Base-by-base conservation (phyloP, 2,113 vertebrate species). In the Ailuropoda melanoleuca region DNA sequence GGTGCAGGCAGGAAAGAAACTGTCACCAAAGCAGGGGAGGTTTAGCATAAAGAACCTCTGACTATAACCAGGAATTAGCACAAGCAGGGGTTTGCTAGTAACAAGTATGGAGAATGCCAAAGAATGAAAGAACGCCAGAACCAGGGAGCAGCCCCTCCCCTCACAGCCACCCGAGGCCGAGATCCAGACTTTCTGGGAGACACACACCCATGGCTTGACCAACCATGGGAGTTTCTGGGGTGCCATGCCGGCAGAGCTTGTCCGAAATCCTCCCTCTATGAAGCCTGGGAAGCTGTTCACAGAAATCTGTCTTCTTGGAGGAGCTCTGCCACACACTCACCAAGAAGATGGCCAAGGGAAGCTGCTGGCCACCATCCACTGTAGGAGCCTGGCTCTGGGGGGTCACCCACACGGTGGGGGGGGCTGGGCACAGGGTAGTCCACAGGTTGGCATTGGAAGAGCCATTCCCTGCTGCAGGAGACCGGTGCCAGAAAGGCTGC, bases 171-270 rank as follows among this genome's bases (percentile, higher is more conserved):
- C 70, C 6, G 0, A n/a, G 34, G 31, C 55, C 0, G 23, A 24
- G 31, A 3, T 4, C 31, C 29, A 9, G 18, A 8, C 3, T 3
- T 4, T 13, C 9, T 8, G 1, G 4, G 55, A 12, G 88, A 90
- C 0, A 0, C 56, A 15, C 8, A 1, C 23, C 48, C 17, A 13
- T 4, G 21, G 19, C 34, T 37, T 10, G 23, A 74, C 62, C 55
- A 15, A 4, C 8, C 8, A 0, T 18, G 1, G 46, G 21, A 18
- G 19, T n/a, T 23, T 21, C 50, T 0, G 4, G 8, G 50, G 6
- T 4, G 21, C 10, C 39, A 1, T 10, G 1, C 21, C 23, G 53
- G 72, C 2, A 14, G 37, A 58, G 70, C 37, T 18, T 29, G 37
- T 46, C 78, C 13, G 50, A 72, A 72, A 17, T 8, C 64, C 31